These are phyloP conservation scores for Panorpa germanica DNA, from an alignment of 2,888 invertebrate genomes.

Conservation along the genomic window DNA sequence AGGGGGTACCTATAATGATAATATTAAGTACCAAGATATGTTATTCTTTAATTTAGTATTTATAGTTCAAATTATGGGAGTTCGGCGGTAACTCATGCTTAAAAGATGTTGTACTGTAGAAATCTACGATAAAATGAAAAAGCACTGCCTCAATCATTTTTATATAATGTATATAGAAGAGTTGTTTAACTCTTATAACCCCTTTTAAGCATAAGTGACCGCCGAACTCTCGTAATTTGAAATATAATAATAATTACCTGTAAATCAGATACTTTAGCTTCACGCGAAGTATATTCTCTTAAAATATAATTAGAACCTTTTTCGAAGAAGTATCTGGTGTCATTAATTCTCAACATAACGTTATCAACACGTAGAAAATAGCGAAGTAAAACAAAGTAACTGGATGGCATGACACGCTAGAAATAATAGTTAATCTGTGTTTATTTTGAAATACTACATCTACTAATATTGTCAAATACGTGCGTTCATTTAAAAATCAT, in stretches of 20 bases:
- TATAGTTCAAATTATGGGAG: background rate
- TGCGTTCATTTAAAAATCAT: background rate
- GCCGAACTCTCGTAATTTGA: too few relatives aligned
- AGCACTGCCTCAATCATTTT: too few relatives aligned
- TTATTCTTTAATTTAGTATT: conserved; percentile 1
- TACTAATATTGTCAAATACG: background rate
- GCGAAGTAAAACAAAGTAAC: conserved; percentile 76
- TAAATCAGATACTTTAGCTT: conserved; percentile 50
- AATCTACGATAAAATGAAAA: too few relatives aligned
- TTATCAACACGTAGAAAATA: conserved; percentile 90
- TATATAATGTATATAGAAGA: too few relatives aligned
- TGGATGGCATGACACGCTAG: conserved; percentile 90
- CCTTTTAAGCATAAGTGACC: too few relatives aligned
- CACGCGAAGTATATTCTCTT: conserved; percentile 64
- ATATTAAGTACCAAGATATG: conserved; percentile 3
- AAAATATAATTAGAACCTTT: conserved; percentile 57
- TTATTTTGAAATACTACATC: conserved; percentile 5
- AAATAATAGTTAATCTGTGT: conserved; percentile 19
- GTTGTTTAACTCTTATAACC: too few relatives aligned
- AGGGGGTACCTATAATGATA: conserved; percentile 28
- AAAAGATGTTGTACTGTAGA: too few relatives aligned
- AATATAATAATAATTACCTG: conserved; percentile 26
- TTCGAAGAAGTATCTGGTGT: conserved; percentile 73
- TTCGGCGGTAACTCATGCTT: too few relatives aligned
- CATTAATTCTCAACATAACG: conserved; percentile 72